Base-by-base conservation (phyloP, 2,797 vertebrate species). In the Columba guinea region DNA sequence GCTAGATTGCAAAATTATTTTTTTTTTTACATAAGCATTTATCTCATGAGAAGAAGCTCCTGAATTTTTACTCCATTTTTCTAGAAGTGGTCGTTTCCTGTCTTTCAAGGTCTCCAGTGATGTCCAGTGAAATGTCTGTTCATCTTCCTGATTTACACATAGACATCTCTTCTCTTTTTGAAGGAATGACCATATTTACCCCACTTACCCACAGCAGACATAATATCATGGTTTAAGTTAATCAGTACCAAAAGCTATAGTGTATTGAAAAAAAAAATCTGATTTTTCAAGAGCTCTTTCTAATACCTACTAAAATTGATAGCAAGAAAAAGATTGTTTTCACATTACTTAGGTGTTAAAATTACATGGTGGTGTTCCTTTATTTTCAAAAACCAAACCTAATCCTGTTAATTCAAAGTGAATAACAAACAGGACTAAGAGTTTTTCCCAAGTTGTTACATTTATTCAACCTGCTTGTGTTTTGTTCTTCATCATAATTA, bases 401-500 rank as follows among this genome's bases (percentile, higher is more conserved):
- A 99, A 99, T 99, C 98, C 98, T 98, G 98, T 99, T 99, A 99
- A 99, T 98, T 99, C 98, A 98, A 98, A 98, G 98, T 99, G 99
- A 99, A 99, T 99, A 99, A 99, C 98, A 99, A 99, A 99, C 98
- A 98, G 98, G 97, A 97, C 97, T 98, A 98, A 98, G 98, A 98
- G 98, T 98, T 98, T 98, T 98, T 98, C 97, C 98, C 98, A 98
- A 97, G 98, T 98, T 98, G 98, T 98, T 98, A 98, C 98, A 98
- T 99, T 98, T 99, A 98, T 98, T 98, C 99, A 99, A 98, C 98
- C 98, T 98, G 98, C 98, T 98, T 98, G 97, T 98, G 98, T 98
- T 98, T 98, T 98, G 98, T 99, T 98, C 98, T 98, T 99, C 98
- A 98, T 99, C 99, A 98, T 99, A 99, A 99, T 99, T 99, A 99